phyloP scores from a whole-genome alignment of 2,797 vertebrate species.

The Melanogrammus aeglefinus region DNA sequence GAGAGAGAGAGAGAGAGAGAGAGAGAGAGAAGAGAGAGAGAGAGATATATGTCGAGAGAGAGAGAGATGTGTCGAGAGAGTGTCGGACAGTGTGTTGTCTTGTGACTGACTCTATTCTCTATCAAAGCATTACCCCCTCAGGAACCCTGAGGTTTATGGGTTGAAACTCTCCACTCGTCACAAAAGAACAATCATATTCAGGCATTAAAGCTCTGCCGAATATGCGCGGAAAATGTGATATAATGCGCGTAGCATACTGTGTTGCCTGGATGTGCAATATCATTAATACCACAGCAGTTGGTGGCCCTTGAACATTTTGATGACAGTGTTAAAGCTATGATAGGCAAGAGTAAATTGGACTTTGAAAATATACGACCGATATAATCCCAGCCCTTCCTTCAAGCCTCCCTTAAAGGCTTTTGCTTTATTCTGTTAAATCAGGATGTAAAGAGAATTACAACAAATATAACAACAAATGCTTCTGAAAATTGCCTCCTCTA shows the following conservation, averaged over 20 bases:
- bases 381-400: too few species aligned
- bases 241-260: background rate
- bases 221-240: background rate
- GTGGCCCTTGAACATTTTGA: background rate
- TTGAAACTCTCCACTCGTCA: background rate
- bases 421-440: too few species aligned
- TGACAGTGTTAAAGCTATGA: background rate
- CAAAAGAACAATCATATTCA: background rate
- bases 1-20: background rate
- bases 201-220: background rate
- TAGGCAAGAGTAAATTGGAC: too few species aligned
- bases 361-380: too few species aligned
- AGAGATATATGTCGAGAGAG: background rate
- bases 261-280: background rate
- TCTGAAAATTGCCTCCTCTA: too few species aligned
- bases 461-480: too few species aligned
- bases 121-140: too few species aligned
- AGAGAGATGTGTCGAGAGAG: background rate
- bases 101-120: background rate
- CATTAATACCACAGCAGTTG: background rate
- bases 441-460: too few species aligned
- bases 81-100: background rate
- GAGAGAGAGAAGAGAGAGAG: background rate
- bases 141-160: too few species aligned
- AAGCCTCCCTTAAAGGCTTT: too few species aligned